Evolutionary conservation across 2,888 invertebrate genomes (phyloP), one percentile per base, ranked within the genome.

Genomic region (Bellardia pandia): DNA sequence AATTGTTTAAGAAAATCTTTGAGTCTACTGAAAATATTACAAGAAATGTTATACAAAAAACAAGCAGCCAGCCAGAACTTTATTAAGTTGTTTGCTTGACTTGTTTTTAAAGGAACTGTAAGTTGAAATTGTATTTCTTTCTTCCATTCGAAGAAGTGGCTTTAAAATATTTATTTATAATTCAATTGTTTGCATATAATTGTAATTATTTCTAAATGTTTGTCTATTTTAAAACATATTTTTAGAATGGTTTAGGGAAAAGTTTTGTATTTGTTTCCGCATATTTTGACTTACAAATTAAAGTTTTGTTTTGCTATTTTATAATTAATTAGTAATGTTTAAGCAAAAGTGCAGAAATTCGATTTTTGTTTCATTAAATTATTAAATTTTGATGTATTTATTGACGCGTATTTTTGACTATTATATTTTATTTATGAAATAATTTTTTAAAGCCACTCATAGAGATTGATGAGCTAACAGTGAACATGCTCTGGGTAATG

Each of bases 1-100:
- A 68, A 40, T 74, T 68, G 51, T 48, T 58, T 53, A 40, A 37
- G 23, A 74, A 74, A 64, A 48, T 74, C 56, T 58, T 66, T 81
- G 9, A 66, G 23, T 64, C 8, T 9, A 56, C 3, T 8, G 56
- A 30, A 40, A 23, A 40, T 14, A 51, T 45, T 14, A 4, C 9
- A 60, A 42, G 37, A 53, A 62, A 30, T 71, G 0, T n/a, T 7
- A 42, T 5, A 33, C 11, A 33, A 51, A 33, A 11, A 69, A 53
- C 23, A 62, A 40, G 16, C 5, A 53, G 16, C 6, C 16, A n/a
- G n/a, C 30, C 11, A 58, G 30, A 71, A 71, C 42, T 71, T 76
- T 69, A 45, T 81, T 64, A 16, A 72, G 13, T 53, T 37, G 48
- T 51, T 71, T 69, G 48, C 60, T 40, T 53, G 62, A 64, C 53